Evolutionary conservation across 1,140 invertebrate genomes (phyloP).

Genomic region (Ceratina calcarata): DNA sequence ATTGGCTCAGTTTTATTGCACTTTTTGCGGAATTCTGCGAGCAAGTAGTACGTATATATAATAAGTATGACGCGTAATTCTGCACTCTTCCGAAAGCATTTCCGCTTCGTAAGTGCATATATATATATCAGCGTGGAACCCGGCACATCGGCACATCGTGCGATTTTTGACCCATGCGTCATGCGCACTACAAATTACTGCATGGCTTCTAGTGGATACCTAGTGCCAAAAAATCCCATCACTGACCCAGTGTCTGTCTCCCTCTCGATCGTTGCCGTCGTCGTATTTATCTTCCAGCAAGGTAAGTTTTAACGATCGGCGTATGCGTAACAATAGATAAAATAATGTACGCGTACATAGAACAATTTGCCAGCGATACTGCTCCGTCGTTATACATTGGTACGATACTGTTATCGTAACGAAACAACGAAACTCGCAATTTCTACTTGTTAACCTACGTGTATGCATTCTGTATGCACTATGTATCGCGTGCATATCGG

Average conservation of each 20-base stretch:
- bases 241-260: too few species aligned
- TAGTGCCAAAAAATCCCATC: too few species aligned
- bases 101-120: not conserved
- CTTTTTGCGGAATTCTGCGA: constrained; percentile 28
- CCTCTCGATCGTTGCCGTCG: too few species aligned
- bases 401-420: not conserved
- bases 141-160: too few species aligned
- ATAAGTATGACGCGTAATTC: too few species aligned
- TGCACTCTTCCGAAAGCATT: too few species aligned
- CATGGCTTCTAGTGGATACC: too few species aligned
- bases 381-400: not conserved
- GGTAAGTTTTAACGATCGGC: constrained; percentile 5
- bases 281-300: constrained; percentile 33
- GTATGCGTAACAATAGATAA: not conserved
- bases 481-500: too few species aligned
- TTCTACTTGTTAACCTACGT: constrained; percentile 38
- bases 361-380: not conserved
- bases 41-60: constrained; percentile 7
- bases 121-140: constrained; percentile 9
- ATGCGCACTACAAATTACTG: too few species aligned
- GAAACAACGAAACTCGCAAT: not conserved
- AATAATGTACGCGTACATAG: not conserved
- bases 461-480: too few species aligned
- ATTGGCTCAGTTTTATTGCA: too few species aligned
- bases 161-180: too few species aligned